Evolutionary conservation across 2,888 invertebrate genomes (phyloP).

Genomic region (Drosophila greeni): DNA sequence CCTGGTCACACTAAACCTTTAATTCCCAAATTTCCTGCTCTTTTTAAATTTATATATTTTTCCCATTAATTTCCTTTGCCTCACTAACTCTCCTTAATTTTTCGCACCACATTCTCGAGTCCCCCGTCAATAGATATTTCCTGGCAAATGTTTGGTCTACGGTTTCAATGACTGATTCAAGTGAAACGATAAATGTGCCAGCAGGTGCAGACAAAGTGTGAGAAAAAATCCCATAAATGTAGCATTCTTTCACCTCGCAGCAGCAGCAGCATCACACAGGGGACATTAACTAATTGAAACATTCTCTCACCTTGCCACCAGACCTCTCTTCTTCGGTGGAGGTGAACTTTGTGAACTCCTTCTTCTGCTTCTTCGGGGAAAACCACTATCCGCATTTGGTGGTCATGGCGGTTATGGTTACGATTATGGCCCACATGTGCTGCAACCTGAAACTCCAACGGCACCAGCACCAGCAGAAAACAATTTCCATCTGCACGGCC

Average conservation of each 20-base stretch:
- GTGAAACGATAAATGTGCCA: slow-evolving; percentile 33
- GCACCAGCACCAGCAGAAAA: slow-evolving; percentile 31
- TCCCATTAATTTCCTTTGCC: slow-evolving; percentile 46
- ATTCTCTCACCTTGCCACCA: slow-evolving; percentile 42
- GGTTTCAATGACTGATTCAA: slow-evolving; percentile 58
- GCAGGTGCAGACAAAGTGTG: slow-evolving; percentile 12
- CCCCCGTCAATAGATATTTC: slow-evolving; percentile 61
- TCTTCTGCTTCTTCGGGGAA: slow-evolving; percentile 25
- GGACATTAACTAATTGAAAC: slow-evolving; percentile 45
- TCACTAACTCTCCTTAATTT: slow-evolving; percentile 19
- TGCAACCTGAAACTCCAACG: slow-evolving; percentile 47
- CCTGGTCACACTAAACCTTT: too few species aligned
- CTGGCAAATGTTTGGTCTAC: slow-evolving; percentile 52
- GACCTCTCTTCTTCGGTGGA: slow-evolving; percentile 20
- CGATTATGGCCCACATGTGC: slow-evolving; percentile 41
- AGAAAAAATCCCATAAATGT: slow-evolving; percentile 12
- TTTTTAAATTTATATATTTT: slow-evolving; percentile 42
- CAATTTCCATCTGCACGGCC: slow-evolving; percentile 62
- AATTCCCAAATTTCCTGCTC: neutral
- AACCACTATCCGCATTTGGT: slow-evolving; percentile 29
- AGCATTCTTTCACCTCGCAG: slow-evolving; percentile 2
- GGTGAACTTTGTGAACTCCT: slow-evolving; percentile 39
- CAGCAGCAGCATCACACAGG: neutral
- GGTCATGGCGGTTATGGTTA: slow-evolving; percentile 36
- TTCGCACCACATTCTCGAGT: slow-evolving; percentile 54